Percentiles rank a stretch among this genome's conserved stretches.
Evolutionary conservation across 1,140 invertebrate species (phyloP).

Genomic region (Procambarus clarkii): DNA sequence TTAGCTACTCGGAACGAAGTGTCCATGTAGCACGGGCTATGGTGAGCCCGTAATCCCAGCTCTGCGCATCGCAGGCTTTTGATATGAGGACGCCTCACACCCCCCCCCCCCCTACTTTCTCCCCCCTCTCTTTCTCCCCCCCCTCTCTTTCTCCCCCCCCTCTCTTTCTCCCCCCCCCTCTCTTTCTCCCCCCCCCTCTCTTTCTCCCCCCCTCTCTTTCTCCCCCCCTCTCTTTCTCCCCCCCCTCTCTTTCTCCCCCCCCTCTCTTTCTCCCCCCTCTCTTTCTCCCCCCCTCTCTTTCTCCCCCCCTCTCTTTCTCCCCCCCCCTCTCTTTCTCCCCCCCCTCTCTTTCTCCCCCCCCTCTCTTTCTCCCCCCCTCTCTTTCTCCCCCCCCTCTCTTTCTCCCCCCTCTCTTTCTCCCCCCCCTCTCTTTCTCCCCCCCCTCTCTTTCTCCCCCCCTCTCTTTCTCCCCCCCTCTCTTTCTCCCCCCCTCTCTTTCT

Average conservation of each 20-base stretch:
- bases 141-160: not conserved
- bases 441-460: not conserved
- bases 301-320: not conserved
- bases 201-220: not conserved
- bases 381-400: not conserved
- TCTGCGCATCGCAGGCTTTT: no score
- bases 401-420: not conserved
- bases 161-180: conserved; percentile 2
- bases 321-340: no score
- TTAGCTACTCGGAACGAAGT: no score
- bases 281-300: conserved; percentile 3
- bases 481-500: conserved; percentile 22
- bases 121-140: no score
- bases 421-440: not conserved
- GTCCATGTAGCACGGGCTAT: no score
- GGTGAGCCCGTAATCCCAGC: no score
- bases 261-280: not conserved
- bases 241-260: not conserved
- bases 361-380: not conserved
- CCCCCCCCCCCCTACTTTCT: no score
- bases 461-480: conserved; percentile 6
- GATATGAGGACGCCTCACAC: no score
- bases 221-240: not conserved
- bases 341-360: conserved; percentile 7
- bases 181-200: not conserved